phyloP scores from a whole-genome alignment of 92 coral and sea anemone species.

The Phenganax stokvisi region DNA sequence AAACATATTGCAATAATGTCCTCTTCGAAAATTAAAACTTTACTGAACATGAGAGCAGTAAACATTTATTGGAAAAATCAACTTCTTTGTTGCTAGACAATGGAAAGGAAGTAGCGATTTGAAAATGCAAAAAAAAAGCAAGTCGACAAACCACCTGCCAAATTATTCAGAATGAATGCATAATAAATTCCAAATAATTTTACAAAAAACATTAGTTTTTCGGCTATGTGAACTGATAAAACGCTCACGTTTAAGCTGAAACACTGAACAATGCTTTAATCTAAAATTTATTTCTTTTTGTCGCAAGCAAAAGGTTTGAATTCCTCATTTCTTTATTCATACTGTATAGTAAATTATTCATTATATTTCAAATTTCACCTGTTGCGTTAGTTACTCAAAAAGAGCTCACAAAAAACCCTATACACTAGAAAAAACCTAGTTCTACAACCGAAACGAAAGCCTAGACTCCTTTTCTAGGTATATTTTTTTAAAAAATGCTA shows the following conservation, averaged over 20 bases:
- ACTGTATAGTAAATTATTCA: slow-evolving; percentile 29
- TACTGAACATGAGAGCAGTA: slow-evolving; percentile 47
- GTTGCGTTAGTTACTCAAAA: slow-evolving; percentile 26
- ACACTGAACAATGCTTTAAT: background rate
- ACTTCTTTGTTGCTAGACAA: slow-evolving; percentile 6
- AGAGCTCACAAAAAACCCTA: background rate
- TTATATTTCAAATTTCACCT: slow-evolving; percentile 17
- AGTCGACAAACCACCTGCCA: slow-evolving; percentile 21
- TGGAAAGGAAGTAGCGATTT: slow-evolving; percentile 4
- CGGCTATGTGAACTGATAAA: background rate
- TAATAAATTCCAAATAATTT: background rate
- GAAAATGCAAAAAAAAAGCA: slow-evolving; percentile 19
- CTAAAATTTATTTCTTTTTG: background rate
- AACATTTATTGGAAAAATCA: slow-evolving; percentile 71
- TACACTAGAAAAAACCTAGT: background rate
- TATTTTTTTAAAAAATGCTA: background rate
- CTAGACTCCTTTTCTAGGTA: background rate
- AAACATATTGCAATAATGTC: background rate
- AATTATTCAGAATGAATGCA: slow-evolving; percentile 21
- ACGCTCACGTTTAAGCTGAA: background rate
- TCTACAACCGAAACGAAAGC: background rate
- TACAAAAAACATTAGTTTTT: background rate
- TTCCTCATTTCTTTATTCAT: slow-evolving; percentile 11
- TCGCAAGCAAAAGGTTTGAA: slow-evolving; percentile 27
- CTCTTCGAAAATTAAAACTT: background rate